A percentile compares a stretch with the other conserved stretches of the same genome.
These are phyloP conservation scores for Drosophila hawaiiensis DNA, from an alignment of 2,888 invertebrate genomes.

Conservation along the genomic window DNA sequence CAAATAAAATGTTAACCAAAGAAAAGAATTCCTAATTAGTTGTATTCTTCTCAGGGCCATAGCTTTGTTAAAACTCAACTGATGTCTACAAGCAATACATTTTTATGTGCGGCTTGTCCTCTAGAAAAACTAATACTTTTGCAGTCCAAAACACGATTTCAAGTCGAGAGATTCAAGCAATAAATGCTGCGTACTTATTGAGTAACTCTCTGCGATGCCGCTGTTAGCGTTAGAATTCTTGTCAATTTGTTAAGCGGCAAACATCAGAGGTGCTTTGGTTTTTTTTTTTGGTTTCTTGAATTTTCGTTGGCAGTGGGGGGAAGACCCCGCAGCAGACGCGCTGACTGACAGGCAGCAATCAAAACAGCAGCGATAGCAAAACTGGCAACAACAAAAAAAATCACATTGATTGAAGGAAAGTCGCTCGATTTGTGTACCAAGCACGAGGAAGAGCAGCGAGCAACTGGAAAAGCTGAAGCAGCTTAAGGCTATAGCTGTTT, in stretches of 20 bases:
- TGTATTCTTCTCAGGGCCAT: neutral
- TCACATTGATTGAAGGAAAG: slow-evolving; percentile 37
- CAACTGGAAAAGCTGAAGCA: neutral
- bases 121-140: neutral
- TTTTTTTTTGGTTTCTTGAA: slow-evolving; percentile 47
- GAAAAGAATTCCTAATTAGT: neutral
- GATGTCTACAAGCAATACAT: neutral
- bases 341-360: slow-evolving; percentile 57
- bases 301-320: slow-evolving; percentile 46
- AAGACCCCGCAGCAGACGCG: slow-evolving; percentile 30
- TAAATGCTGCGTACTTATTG: slow-evolving; percentile 11
- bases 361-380: slow-evolving; percentile 63
- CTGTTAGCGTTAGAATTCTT: slow-evolving; percentile 65
- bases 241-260: slow-evolving; percentile 78
- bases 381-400: slow-evolving; percentile 15
- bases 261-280: slow-evolving; percentile 53
- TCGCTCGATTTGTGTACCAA: slow-evolving; percentile 26
- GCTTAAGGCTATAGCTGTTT: slow-evolving; percentile 16
- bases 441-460: slow-evolving; percentile 1
- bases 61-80: neutral
- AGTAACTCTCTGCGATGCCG: slow-evolving; percentile 41
- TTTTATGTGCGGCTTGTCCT: neutral
- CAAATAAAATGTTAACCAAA: neutral
- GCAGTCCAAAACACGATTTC: neutral
- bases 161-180: neutral